Evolutionary conservation across 2,113 vertebrate species (phyloP).

Genomic region (Penelope pileata): DNA sequence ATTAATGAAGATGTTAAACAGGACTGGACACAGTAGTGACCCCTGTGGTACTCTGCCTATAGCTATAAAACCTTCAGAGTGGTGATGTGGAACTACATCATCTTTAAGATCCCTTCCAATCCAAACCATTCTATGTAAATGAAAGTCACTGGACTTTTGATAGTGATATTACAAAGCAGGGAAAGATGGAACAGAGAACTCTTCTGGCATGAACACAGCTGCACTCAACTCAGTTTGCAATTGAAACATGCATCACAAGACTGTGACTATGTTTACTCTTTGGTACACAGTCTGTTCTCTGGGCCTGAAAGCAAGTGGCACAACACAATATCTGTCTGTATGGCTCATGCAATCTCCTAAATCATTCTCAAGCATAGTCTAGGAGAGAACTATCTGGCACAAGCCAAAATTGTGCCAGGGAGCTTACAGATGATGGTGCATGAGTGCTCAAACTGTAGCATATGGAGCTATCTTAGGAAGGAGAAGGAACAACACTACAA

Average conservation of each 20-base stretch:
- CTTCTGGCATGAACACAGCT: background rate
- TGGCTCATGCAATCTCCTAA: background rate
- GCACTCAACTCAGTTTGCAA: background rate
- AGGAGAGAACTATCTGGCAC: background rate
- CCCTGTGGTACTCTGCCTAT: background rate
- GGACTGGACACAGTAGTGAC: background rate
- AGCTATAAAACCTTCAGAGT: background rate
- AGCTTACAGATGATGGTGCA: background rate
- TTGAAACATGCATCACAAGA: background rate
- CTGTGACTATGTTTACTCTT: background rate
- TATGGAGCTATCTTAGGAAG: background rate
- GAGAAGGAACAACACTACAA: background rate
- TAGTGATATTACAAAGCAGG: background rate
- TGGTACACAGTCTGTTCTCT: background rate
- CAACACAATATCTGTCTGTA: background rate
- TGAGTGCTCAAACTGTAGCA: background rate
- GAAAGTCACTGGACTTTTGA: background rate
- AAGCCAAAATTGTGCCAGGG: background rate
- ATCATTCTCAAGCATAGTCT: background rate
- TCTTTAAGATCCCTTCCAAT: background rate
- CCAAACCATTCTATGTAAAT: background rate
- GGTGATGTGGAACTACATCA: background rate
- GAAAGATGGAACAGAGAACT: background rate
- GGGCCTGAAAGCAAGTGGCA: background rate
- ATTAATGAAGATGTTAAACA: background rate